Evolutionary conservation across 2,888 invertebrate genomes (phyloP).

Genomic region (Drosophila picticornis): DNA sequence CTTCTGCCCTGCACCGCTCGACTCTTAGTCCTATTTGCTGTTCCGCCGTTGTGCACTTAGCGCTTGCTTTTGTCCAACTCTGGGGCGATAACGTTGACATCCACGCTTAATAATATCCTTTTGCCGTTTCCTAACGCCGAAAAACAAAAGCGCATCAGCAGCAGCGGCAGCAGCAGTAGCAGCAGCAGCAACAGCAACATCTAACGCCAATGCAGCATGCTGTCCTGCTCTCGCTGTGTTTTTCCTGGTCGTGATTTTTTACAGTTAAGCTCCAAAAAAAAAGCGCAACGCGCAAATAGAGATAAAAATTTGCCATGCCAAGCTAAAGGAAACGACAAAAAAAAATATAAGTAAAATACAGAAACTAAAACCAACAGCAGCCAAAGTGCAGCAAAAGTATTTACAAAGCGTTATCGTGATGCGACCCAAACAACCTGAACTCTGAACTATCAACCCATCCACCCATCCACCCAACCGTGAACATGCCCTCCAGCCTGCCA

Average conservation of each 20-base stretch:
- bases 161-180: constrained; percentile 17
- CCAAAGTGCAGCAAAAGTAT: constrained; percentile 81
- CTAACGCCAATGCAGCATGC: constrained; percentile 17
- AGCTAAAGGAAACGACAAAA: constrained; percentile 75
- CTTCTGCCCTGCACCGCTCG: not conserved
- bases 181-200: constrained; percentile 6
- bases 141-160: constrained; percentile 73
- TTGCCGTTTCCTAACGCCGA: constrained; percentile 63
- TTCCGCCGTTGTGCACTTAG: constrained; percentile 62
- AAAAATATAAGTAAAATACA: constrained; percentile 45
- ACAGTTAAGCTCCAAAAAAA: constrained; percentile 51
- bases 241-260: constrained; percentile 72
- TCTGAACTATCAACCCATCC: constrained; percentile 47
- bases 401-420: constrained; percentile 80
- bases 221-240: constrained; percentile 43
- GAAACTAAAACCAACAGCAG: constrained; percentile 61
- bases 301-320: constrained; percentile 79
- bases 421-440: constrained; percentile 65
- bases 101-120: constrained; percentile 77
- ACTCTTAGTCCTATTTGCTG: constrained; percentile 48
- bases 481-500: constrained; percentile 19
- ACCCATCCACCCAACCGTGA: constrained; percentile 13
- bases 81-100: constrained; percentile 77
- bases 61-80: constrained; percentile 57
- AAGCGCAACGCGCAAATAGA: constrained; percentile 76